A percentile compares a stretch with the other conserved stretches of the same genome.
These are phyloP conservation scores for Acromyrmex heyeri DNA, from an alignment of 1,140 invertebrate species.

Conservation along the genomic window DNA sequence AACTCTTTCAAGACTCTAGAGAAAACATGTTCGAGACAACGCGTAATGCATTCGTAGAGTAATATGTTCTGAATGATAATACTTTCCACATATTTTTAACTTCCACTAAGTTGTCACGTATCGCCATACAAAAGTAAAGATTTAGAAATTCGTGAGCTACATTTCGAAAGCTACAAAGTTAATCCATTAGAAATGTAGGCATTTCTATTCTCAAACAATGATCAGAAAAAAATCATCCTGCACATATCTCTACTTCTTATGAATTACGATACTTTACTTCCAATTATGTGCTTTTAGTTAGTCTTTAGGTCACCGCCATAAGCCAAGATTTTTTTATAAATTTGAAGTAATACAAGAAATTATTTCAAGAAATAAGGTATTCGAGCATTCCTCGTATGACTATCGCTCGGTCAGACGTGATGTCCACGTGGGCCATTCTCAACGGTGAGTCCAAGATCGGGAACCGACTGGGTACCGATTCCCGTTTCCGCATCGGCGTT, in stretches of 20 bases:
- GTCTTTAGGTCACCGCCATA: neutral
- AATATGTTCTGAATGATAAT: constrained; percentile 14
- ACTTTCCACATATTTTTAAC: constrained; percentile 21
- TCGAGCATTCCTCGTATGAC: neutral
- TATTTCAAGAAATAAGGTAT: neutral
- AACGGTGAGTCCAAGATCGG: constrained; percentile 2
- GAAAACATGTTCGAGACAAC: constrained; percentile 15
- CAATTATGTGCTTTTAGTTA: neutral
- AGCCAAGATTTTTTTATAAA: neutral
- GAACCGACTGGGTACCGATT: constrained; percentile 39
- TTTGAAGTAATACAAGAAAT: neutral
- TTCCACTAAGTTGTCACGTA: constrained; percentile 7
- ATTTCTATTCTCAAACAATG: neutral
- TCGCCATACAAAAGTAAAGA: neutral
- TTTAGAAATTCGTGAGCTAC: constrained; percentile 20
- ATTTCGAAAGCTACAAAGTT: constrained; percentile 28
- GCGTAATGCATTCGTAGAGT: constrained; percentile 1
- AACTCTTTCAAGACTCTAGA: constrained; percentile 8
- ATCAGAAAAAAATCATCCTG: neutral
- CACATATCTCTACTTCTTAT: neutral
- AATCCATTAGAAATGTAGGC: neutral
- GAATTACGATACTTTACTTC: neutral
- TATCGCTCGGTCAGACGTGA: constrained; percentile 9
- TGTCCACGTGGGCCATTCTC: constrained; percentile 28
- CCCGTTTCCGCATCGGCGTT: constrained; percentile 67